Evolutionary conservation across 2,113 vertebrate genomes (phyloP), one percentile per base, ranked within the genome.

Genomic region (Sorex fumeus): DNA sequence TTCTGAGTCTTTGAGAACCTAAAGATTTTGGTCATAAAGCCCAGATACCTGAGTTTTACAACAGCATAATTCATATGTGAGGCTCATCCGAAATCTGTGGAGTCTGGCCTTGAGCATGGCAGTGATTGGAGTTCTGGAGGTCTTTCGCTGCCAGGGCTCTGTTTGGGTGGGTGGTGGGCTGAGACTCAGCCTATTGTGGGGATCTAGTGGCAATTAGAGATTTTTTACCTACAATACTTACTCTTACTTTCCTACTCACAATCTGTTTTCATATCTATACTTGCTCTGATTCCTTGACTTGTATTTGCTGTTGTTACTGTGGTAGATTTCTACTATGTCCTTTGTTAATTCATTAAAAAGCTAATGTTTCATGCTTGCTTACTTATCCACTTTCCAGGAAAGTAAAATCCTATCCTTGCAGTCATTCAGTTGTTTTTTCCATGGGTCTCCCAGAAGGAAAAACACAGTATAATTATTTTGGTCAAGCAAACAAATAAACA

Each of bases 381-480:
- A 64, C 6, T 43, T 62, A 43, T 1, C 28, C 69, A n/a, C 21
- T 64, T 89, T 79, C 27, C 53, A 69, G 50, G 43, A 57, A 90
- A 86, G 85, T 60, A 67, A 4, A 78, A 60, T 66, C 43, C 23
- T 36, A 25, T 6, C 5, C 13, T 8, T 19, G 32, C 3, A 71
- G 1, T 70, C 19, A 36, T 90, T 94, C n/a, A n/a, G 19, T 18
- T 45, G 23, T 30, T 85, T 93, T 11, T 62, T 45, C 25, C 62
- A 32, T 13, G 9, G 32, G 23, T 69, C 10, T 88, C 25, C 8
- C 3, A 80, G 8, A 71, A 88, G 27, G 27, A 85, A 76, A 64
- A 85, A 45, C 47, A 60, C 30, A 84, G 9, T 32, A 28, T 23
- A 4, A 80, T 80, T 60, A 72, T 72, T 93, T 93, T 93, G 47